Evolutionary conservation across 2,113 vertebrate genomes (phyloP), one percentile per base, ranked within the genome.

Genomic region (Planiliza haematocheilus): DNA sequence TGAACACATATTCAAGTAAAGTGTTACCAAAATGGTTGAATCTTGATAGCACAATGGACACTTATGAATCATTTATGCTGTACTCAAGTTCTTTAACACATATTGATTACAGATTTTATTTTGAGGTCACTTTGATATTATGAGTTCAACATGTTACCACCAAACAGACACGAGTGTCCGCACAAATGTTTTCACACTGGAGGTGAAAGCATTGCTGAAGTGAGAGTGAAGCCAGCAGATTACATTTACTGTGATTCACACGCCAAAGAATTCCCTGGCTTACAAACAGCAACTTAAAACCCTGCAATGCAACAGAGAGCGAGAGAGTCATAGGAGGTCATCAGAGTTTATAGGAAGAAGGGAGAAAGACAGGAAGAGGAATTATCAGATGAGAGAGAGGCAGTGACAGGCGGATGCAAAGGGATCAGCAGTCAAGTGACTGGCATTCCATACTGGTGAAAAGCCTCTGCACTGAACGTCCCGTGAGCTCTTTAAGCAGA

Each of bases 251-350:
- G 46, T 69, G 66, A 74, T 81, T 75, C 71, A 75, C 48, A 24
- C 38, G 3, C 2, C 36, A 76, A 65, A 81, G 79, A 77, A 67
- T 68, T 64, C 21, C 36, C 39, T 39, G 36, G 36, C 66, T 42
- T 56, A 10, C 57, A 11, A 36, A 24, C 17, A 11, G 82, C 61
- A 83, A 75, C 60, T 41, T 30, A 51, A 83, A 80, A 67, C 34
- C 4, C 10, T 45, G 56, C 13, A 2, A 4, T 10, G 63, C 8
- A 52, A 18, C 45, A 18, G 1, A n/a, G 62, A 41, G 36, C 2
- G 38, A 36, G 13, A 10, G 58, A 38, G n/a, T n/a, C n/a, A n/a
- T n/a, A n/a, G n/a, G 56, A 48, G 4, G 17, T 1, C 18, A n/a
- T 30, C 3, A 30, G 24, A 17, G 14, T 7, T 16, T 8, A 52